phyloP scores from a whole-genome alignment of 2,113 vertebrate genomes.

The Bombycilla garrulus region DNA sequence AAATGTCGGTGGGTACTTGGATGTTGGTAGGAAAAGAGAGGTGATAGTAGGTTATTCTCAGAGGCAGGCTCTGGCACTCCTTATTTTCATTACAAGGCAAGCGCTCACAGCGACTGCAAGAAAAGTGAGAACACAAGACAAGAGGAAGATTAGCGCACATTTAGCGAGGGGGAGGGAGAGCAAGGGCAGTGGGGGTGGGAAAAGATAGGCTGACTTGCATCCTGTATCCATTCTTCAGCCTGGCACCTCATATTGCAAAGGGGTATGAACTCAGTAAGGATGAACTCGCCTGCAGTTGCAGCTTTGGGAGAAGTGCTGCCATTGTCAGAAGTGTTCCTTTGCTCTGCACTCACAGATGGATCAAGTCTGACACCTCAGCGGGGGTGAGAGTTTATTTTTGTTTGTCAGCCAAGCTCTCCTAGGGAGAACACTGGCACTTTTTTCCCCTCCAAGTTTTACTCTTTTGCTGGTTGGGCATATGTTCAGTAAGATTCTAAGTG shows the following conservation, averaged over 20 bases:
- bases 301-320: not conserved
- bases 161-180: slow-evolving; percentile 57
- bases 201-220: not conserved
- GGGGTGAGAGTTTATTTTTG: not conserved
- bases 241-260: not conserved
- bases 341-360: not conserved
- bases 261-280: not conserved
- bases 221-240: not conserved
- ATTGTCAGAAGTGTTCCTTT: not conserved
- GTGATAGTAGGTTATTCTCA: slow-evolving; percentile 98
- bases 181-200: slow-evolving; percentile 12
- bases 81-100: slow-evolving; percentile 95
- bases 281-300: not conserved
- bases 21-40: slow-evolving; percentile 98
- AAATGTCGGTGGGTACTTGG: slow-evolving; percentile 90
- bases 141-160: slow-evolving; percentile 70
- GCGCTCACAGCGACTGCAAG: slow-evolving; percentile 97
- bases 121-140: slow-evolving; percentile 79
- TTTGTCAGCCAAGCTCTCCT: not conserved
- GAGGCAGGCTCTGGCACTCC: slow-evolving; percentile 92
- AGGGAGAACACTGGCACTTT: not conserved
- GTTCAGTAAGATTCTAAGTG: not conserved
- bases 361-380: not conserved
- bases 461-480: not conserved
- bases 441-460: not conserved